phyloP scores from a whole-genome alignment of 2,797 vertebrate genomes.

The Epinephelus coioides region DNA sequence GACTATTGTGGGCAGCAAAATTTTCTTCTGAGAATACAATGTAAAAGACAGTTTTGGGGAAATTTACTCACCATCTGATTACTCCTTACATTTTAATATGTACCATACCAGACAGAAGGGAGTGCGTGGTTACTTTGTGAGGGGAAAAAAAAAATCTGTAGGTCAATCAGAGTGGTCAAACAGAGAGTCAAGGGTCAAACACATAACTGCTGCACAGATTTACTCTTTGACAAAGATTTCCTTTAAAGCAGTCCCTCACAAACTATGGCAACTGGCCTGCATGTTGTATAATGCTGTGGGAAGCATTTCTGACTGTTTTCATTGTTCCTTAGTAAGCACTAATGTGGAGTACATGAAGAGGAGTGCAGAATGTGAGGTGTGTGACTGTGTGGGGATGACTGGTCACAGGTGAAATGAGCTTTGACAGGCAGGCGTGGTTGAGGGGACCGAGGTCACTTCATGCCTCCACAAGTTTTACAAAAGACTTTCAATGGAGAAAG shows the following conservation, averaged over 20 bases:
- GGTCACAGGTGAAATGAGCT: slow-evolving; percentile 79
- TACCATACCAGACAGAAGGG: background rate
- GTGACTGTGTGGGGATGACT: slow-evolving; percentile 61
- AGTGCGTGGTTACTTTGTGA: slow-evolving; percentile 12
- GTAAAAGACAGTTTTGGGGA: background rate
- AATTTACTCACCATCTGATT: background rate
- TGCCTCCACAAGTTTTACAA: slow-evolving; percentile 29
- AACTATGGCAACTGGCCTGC: slow-evolving; percentile 47
- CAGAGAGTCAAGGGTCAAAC: slow-evolving; percentile 31
- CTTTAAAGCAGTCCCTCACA: slow-evolving; percentile 31
- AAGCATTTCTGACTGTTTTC: slow-evolving; percentile 58
- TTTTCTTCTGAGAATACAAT: background rate
- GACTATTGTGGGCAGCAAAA: too few species aligned
- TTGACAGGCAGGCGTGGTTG: slow-evolving; percentile 56
- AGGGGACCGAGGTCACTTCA: slow-evolving; percentile 51
- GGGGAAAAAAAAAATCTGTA: background rate
- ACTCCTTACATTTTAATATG: slow-evolving; percentile 3
- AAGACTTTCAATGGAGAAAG: slow-evolving; percentile 55
- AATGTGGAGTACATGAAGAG: slow-evolving; percentile 41
- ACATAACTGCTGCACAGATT: slow-evolving; percentile 37
- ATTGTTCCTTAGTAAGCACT: slow-evolving; percentile 69
- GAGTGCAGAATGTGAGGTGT: slow-evolving; percentile 64
- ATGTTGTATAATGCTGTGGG: slow-evolving; percentile 66
- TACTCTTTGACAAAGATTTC: slow-evolving; percentile 54
- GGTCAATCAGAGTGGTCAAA: slow-evolving; percentile 32